These are phyloP conservation scores for Tachycineta bicolor DNA, from an alignment of 2,113 vertebrate genomes.

Conservation along the genomic window DNA sequence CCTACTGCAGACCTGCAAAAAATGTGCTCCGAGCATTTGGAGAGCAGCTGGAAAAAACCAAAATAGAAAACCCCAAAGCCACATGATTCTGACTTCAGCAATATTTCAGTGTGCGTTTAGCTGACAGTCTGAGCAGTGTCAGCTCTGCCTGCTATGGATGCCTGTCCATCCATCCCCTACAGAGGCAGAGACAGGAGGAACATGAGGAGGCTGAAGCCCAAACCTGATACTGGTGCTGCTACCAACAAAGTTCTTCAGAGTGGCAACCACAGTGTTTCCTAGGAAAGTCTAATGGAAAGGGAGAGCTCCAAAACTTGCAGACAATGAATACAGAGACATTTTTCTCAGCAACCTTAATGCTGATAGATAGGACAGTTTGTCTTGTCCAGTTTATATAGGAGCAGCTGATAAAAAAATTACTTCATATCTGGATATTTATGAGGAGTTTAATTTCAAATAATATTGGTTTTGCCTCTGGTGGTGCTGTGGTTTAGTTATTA, in stretches of 20 bases:
- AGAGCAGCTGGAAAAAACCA: background rate
- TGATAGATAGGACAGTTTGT: slow-evolving; percentile 58
- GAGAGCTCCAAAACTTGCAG: slow-evolving; percentile 31
- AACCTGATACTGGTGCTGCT: background rate
- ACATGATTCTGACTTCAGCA: background rate
- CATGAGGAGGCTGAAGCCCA: background rate
- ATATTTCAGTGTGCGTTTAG: background rate
- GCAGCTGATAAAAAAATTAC: slow-evolving; percentile 74
- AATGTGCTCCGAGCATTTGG: background rate
- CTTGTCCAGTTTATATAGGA: slow-evolving; percentile 73
- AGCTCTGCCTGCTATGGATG: background rate
- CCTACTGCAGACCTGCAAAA: background rate
- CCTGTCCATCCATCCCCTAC: background rate
- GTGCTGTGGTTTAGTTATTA: slow-evolving; percentile 70
- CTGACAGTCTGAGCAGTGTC: background rate
- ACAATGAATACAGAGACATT: slow-evolving; percentile 28
- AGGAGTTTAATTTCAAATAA: slow-evolving; percentile 80
- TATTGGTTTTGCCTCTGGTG: slow-evolving; percentile 69
- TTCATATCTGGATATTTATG: slow-evolving; percentile 78
- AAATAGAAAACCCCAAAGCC: background rate
- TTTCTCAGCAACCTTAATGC: slow-evolving; percentile 48
- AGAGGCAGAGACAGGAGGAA: background rate
- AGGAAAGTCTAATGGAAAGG: slow-evolving; percentile 8
- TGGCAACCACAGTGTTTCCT: background rate
- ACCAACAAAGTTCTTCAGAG: background rate